Evolutionary conservation across 2,888 invertebrate species (phyloP), one percentile per base, ranked within the genome.

Genomic region (Nomada ruficornis): DNA sequence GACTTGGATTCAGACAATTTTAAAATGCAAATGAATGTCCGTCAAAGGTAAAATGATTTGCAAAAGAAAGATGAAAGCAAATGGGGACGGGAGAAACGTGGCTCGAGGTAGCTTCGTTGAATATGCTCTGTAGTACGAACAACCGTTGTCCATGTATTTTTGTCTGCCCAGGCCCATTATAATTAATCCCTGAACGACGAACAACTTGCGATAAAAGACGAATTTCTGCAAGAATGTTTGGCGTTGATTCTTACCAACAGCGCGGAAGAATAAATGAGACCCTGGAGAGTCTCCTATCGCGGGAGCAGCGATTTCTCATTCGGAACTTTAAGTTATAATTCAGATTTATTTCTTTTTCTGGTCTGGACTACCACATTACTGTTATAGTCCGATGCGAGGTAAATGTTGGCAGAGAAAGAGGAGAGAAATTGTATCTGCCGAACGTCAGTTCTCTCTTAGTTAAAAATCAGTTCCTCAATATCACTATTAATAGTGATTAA

Each of bases 191-290:
- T 18, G 23, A 71, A 76, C 75, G 81, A 26, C 81, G 82, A 62
- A 57, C 55, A 60, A 52, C 26, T 54, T 13, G 65, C 36, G 50
- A 54, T 54, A 69, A 67, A 72, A 55, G 59, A 55, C 57, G 68
- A 77, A 77, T 77, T 81, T 77, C 71, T 54, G 36, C 65, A 59
- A 82, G 71, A 68, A 82, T 82, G 77, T 82, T 82, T 69, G 59
- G 69, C 68, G 71, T 76, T 71, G 82, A 82, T 82, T 82, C 82
- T 76, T 82, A 72, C 71, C 63, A 82, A 76, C 76, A 82, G 67
- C 36, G 76, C 67, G 82, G 71, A 72, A 82, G 82, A 82, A 82
- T 82, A 82, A 82, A 82, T 72, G 82, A 82, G 77, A 57, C 82
- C 62, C 77, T 64, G 42, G 82, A 72, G 82, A 69, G 36, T 64